Base-by-base conservation (phyloP, 2,888 invertebrate species). In the Microchrysa polita region DNA sequence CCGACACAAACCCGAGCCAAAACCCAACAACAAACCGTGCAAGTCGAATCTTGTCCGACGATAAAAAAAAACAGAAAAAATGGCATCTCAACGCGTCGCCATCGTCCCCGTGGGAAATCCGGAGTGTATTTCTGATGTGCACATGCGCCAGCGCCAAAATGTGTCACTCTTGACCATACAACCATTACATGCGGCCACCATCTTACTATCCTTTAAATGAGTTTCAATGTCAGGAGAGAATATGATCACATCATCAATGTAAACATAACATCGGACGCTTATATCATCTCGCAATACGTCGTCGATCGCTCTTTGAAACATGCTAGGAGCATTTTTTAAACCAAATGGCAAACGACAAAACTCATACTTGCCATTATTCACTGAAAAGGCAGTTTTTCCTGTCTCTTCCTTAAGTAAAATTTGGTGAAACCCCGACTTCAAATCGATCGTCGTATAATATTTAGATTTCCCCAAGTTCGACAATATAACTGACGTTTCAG, bases 231-330 rank as follows among this genome's bases (percentile, higher is more conserved):
- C 20, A 20, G 16, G 16, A 10, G 20, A 16, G 18, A 55, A 55
- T 14, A 55, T 55, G 55, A 55, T 55, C 2, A 55, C 22, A 16
- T 55, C 55, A 55, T 55, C 55, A 5, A 67, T 67, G 14, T 67
- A 67, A 9, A 16, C 16, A 12, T 67, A 40, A 16, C 53, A 67
- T 22, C 67, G 14, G 34, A n/a, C 10, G 5, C 53, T 53, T 10
- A 67, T 67, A 22, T 67, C 18, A 16, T 67, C 55, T 27, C 27
- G 14, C 2, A 67, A 10, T 34, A 52, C 20, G 18, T 67, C 67
- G 40, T 5, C 53, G 16, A 53, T 22, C 14, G 67, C 55, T 67
- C 67, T 23, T 55, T 67, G 67, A 27, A 67, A 67, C 2, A 34
- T 67, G n/a, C 53, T 10, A 12, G 53, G 67, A 9, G 44, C 67